A percentile compares a stretch with the other conserved stretches of the same genome.
Conservation (phyloP, 2,113 vertebrate species). For the Octodon degus region DNA sequence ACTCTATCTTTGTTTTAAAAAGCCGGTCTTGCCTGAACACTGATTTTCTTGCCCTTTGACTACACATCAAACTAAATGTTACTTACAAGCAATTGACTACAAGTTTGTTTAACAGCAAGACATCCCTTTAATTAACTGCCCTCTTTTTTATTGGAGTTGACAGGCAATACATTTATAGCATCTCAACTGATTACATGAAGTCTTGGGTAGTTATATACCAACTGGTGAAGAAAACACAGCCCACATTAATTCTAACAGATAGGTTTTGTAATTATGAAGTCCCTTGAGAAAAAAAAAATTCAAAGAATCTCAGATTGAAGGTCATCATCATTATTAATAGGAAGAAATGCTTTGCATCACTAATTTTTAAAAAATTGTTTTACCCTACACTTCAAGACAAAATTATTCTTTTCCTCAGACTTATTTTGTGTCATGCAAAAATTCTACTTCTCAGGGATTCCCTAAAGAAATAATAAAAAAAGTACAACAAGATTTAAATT, state of each 20-base stretch:
- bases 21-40: slow-evolving; percentile 1
- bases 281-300: neutral
- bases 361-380: slow-evolving; percentile 51
- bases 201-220: slow-evolving; percentile 63
- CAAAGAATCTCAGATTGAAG: slow-evolving; percentile 47
- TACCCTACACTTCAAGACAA: slow-evolving; percentile 11
- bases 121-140: slow-evolving; percentile 75
- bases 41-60: slow-evolving; percentile 64
- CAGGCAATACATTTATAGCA: slow-evolving; percentile 76
- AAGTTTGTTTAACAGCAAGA: slow-evolving; percentile 75
- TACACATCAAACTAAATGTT: slow-evolving; percentile 78
- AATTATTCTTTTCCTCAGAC: neutral
- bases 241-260: slow-evolving; percentile 58
- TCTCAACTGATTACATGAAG: slow-evolving; percentile 73
- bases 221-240: slow-evolving; percentile 63
- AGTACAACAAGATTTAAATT: neutral
- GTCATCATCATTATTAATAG: slow-evolving; percentile 21
- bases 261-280: slow-evolving; percentile 11
- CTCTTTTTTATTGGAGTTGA: slow-evolving; percentile 78
- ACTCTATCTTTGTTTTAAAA: slow-evolving; percentile 48
- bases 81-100: slow-evolving; percentile 72
- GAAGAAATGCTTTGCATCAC: slow-evolving; percentile 26
- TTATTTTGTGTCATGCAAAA: slow-evolving; percentile 18
- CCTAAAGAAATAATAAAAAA: slow-evolving; percentile 33
- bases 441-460: slow-evolving; percentile 13